Base-by-base conservation (phyloP, 2,888 invertebrate species). In the Mythimna lalbum region DNA sequence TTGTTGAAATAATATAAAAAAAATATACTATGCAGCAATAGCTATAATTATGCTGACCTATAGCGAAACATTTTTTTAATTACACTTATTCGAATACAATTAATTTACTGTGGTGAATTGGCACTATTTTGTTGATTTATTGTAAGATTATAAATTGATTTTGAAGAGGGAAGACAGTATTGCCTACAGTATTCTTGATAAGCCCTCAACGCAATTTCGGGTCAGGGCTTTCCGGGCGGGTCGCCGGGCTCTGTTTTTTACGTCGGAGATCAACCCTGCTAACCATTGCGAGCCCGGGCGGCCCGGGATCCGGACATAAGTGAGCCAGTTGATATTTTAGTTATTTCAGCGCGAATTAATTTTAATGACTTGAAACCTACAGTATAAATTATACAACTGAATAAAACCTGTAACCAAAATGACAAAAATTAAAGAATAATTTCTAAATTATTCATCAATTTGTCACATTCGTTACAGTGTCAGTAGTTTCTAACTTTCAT, bases 1-100 rank as follows among this genome's bases (percentile, higher is more conserved):
- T 70, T 31, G 59, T n/a, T 71, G 33, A 27, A n/a, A 43, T 50
- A 71, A 43, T 50, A 69, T 50, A 6, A 53, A 65, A 9, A 59
- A n/a, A n/a, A n/a, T n/a, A 39, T 33, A 31, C 14, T 72, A 23
- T 50, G 39, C 36, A 57, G 21, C 50, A 57, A 59, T 60, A 39
- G 17, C 23, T 23, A 33, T n/a, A 23, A 47, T 53, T 53, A n/a
- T n/a, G 19, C n/a, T 36, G 49, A 71, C 10, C 7, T 7, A 56
- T 6, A 56, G n/a, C 67, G 4, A 53, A 33, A 14, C 21, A 53
- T 52, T 53, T 27, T 27, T 17, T 53, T 6, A 53, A 53, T 27
- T 27, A 50, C 12, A 12, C 12, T 27, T 33, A 43, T 47, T 71
- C 21, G 4, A 14, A 14, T n/a, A 4, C 9, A 55, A 33, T 52